Evolutionary conservation across 1,140 invertebrate genomes (phyloP), one percentile per base, ranked within the genome.

Genomic region (Pseudomyrmex pallidus): DNA sequence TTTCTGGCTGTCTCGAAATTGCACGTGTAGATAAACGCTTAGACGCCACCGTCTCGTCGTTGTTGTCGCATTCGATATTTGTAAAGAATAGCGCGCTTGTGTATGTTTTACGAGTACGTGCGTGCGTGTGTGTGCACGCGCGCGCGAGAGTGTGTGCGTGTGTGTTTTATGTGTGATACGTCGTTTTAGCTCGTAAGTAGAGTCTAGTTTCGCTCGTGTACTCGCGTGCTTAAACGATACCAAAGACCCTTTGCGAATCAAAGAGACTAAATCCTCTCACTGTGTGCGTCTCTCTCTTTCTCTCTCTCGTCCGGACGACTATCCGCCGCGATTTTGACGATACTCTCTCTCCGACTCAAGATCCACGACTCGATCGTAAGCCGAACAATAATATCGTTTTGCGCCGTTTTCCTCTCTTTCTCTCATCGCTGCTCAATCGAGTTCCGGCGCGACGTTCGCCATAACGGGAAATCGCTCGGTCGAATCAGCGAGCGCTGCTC

Each of bases 281-380:
- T 4, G 13, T 22, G 68, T 13, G 68, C 17, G 17, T 25, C 1
- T 25, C 22, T 25, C 22, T 25, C 22, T n/a, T n/a, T 35, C 25
- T 52, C 35, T 63, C 59, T 82, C 54, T n/a, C 84, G 85, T 85
- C 76, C 85, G 85, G 10, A 86, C 85, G 85, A 85, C 76, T 25
- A 68, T 46, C 13, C 64, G 76, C 20, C 10, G 67, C 10, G 67
- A 57, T 48, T 12, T 9, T 20, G 44, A 15, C n/a, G 48, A 50
- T 9, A 56, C 56, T n/a, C 70, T 56, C 3, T 12, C 3, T 46
- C 46, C 1, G 46, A 22, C 2, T 46, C 12, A 17, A 46, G 54
- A n/a, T 12, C 57, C 44, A 12, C 73, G 59, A 59, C 46, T 12
- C 59, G 59, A 56, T 64, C 25, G 61, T 22, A n/a, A 63, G 44